These are phyloP conservation scores for Gallirallus australis DNA, from an alignment of 2,797 vertebrate genomes.

Conservation along the genomic window DNA sequence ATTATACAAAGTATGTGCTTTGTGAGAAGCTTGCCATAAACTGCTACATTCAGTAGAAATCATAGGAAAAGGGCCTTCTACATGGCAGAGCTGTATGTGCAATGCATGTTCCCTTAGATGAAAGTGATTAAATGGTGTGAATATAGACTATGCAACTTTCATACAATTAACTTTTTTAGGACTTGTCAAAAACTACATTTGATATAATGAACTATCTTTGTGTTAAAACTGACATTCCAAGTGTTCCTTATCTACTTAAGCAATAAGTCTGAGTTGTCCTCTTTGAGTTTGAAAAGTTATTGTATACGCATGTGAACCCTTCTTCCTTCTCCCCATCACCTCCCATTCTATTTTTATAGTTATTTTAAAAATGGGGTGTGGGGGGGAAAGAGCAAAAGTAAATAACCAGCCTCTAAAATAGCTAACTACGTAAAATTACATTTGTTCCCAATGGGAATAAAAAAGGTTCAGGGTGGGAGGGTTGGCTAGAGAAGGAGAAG, in stretches of 20 bases:
- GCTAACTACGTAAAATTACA: neutral
- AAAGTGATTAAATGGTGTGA: neutral
- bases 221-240: slow-evolving; percentile 20
- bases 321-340: neutral
- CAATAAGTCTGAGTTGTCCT: slow-evolving; percentile 17
- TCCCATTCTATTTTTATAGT: neutral
- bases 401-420: neutral
- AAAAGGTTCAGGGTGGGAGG: neutral
- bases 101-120: slow-evolving; percentile 4
- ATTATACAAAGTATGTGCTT: neutral
- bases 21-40: neutral
- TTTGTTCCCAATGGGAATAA: neutral
- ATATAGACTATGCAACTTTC: slow-evolving; percentile 59
- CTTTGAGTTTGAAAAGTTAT: neutral
- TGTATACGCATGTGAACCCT: neutral
- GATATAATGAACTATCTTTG: neutral
- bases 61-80: neutral
- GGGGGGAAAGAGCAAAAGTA: neutral
- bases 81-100: neutral
- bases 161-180: slow-evolving; percentile 24
- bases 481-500: neutral
- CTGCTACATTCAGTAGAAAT: neutral
- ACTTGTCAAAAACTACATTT: neutral
- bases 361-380: neutral
- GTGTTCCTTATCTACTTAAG: slow-evolving; percentile 48